phyloP scores from a whole-genome alignment of 2,888 invertebrate species.

The Oegoconia quadripuncta region DNA sequence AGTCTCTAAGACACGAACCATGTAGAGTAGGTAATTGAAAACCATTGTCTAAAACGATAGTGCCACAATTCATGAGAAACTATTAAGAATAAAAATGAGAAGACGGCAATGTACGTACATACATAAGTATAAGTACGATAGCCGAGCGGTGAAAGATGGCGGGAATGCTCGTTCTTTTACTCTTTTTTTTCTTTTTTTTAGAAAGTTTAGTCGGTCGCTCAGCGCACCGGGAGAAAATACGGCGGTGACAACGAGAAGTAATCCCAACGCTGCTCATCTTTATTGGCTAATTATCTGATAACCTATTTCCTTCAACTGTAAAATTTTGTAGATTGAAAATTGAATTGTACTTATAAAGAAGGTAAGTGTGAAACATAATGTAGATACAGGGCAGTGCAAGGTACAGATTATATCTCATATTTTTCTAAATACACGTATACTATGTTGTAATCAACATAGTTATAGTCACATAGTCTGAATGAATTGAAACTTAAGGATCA shows the following conservation, averaged over 20 bases:
- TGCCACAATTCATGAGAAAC: slow-evolving; percentile 25
- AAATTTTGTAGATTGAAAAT: no score
- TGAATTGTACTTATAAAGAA: no score
- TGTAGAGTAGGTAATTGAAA: slow-evolving; percentile 13
- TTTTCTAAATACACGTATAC: no score
- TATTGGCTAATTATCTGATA: slow-evolving; percentile 58
- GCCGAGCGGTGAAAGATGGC: slow-evolving; percentile 73
- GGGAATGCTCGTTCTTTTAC: slow-evolving; percentile 69
- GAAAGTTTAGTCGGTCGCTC: slow-evolving; percentile 74
- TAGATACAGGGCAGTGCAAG: no score
- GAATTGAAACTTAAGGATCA: no score
- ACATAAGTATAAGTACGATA: slow-evolving; percentile 37
- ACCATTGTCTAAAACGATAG: slow-evolving; percentile 29
- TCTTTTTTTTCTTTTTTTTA: slow-evolving; percentile 71
- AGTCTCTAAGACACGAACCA: slow-evolving; percentile 8
- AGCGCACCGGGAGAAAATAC: slow-evolving; percentile 70
- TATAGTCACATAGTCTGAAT: no score
- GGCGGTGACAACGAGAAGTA: slow-evolving; percentile 43
- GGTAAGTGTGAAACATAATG: no score
- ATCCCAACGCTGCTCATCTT: slow-evolving; percentile 62
- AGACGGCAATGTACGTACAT: slow-evolving; percentile 40
- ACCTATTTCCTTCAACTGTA: slow-evolving; percentile 28
- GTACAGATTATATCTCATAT: no score
- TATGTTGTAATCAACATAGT: no score
- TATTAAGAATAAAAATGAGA: slow-evolving; percentile 34